Conservation (phyloP, 2,888 invertebrate species). For the Apodemia mormo region DNA sequence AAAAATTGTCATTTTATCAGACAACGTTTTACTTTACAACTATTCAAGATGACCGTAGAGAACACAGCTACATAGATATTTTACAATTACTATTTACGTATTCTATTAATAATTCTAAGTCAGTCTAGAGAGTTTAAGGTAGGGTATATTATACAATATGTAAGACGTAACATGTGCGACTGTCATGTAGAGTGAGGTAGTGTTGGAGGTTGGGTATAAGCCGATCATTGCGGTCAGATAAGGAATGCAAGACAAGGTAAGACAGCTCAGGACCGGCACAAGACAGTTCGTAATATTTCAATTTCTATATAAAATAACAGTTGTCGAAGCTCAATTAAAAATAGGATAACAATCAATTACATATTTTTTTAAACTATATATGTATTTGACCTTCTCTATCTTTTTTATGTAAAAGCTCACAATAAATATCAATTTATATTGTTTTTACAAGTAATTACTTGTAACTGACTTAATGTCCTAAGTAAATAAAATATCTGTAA, state of each 20-base stretch:
- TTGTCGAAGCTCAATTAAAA: no score
- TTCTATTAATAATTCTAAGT: conserved; percentile 71
- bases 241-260: conserved; percentile 16
- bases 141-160: conserved; percentile 38
- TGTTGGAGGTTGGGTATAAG: conserved; percentile 27
- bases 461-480: no score
- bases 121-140: conserved; percentile 77
- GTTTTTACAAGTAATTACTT: no score
- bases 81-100: conserved; percentile 55
- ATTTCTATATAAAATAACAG: no score
- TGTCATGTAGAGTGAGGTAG: conserved; percentile 64
- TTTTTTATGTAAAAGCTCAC: no score
- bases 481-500: no score
- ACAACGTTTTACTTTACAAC: conserved; percentile 37
- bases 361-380: no score
- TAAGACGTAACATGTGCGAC: conserved; percentile 55
- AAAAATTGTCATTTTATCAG: conserved; percentile 39
- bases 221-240: conserved; percentile 21
- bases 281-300: background rate
- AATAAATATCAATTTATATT: no score
- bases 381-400: no score
- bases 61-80: conserved; percentile 48
- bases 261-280: conserved; percentile 13
- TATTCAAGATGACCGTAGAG: conserved; percentile 36
- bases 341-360: no score